These are phyloP conservation scores for Capitulum mitella DNA, from an alignment of 2,888 invertebrate species.

Conservation along the genomic window DNA sequence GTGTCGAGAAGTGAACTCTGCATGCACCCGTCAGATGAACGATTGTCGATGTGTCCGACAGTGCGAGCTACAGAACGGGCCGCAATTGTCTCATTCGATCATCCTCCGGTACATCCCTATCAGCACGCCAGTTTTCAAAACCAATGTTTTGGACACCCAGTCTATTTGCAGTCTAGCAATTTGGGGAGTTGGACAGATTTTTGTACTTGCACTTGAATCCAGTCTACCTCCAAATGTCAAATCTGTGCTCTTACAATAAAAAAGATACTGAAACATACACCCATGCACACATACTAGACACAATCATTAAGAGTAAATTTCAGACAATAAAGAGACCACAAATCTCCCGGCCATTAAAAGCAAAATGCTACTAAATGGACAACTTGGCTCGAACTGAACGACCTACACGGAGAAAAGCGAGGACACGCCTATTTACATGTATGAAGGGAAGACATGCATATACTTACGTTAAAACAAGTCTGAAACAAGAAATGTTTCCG, in stretches of 20 bases:
- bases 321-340: not conserved
- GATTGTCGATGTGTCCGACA: too few relatives aligned
- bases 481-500: not conserved
- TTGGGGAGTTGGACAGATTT: not conserved
- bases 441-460: not conserved
- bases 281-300: not conserved
- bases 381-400: not conserved
- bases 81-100: too few relatives aligned
- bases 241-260: not conserved
- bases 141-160: not conserved
- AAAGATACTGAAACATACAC: conserved; percentile 13
- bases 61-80: too few relatives aligned
- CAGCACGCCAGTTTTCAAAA: too few relatives aligned
- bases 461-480: not conserved
- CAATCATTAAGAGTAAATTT: too few relatives aligned
- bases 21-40: too few relatives aligned
- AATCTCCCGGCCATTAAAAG: not conserved
- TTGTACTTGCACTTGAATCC: not conserved
- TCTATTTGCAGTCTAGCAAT: not conserved
- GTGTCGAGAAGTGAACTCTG: too few relatives aligned
- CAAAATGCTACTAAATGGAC: not conserved
- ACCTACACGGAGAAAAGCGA: not conserved
- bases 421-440: not conserved
- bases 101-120: too few relatives aligned
- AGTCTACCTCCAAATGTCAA: not conserved